These are phyloP conservation scores for Empis livida DNA, from an alignment of 2,888 invertebrate genomes.

Conservation along the genomic window DNA sequence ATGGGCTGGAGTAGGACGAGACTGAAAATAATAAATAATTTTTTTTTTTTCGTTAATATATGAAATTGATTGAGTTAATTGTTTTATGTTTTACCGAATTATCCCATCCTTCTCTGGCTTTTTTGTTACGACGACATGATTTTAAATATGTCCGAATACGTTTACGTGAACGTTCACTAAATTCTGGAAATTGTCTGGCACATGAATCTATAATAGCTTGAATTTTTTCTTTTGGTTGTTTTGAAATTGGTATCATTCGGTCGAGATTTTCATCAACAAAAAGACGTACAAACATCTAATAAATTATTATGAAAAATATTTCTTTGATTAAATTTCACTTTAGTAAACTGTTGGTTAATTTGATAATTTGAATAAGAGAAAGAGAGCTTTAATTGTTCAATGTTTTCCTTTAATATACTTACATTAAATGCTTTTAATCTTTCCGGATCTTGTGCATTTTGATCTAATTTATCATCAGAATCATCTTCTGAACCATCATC, in stretches of 20 bases:
- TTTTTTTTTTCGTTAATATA: too few relatives aligned
- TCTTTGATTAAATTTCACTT: too few relatives aligned
- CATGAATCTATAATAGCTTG: conserved; percentile 96
- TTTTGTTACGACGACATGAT: conserved; percentile 87
- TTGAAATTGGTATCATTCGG: conserved; percentile 91
- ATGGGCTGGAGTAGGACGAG: conserved; percentile 90
- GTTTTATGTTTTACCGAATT: conserved; percentile 59
- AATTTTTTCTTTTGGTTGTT: conserved; percentile 95
- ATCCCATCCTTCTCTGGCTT: conserved; percentile 85
- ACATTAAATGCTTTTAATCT: conserved; percentile 93
- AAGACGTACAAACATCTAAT: conserved; percentile 91
- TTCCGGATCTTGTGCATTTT: conserved; percentile 81
- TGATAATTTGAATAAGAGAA: not conserved
- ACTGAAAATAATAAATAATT: conserved; percentile 40
- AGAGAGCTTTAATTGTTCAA: too few relatives aligned
- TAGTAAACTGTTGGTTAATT: conserved; percentile 7
- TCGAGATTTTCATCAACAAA: conserved; percentile 96
- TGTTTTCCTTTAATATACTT: too few relatives aligned
- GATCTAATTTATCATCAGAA: conserved; percentile 81
- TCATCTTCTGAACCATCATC: conserved; percentile 75
- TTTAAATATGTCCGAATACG: conserved; percentile 90
- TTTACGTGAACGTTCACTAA: conserved; percentile 87
- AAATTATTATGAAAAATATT: conserved; percentile 16
- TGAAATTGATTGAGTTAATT: not conserved
- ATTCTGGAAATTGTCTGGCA: conserved; percentile 92